phyloP scores from a whole-genome alignment of 1,140 invertebrate genomes.

The Drosophila aff. region DNA sequence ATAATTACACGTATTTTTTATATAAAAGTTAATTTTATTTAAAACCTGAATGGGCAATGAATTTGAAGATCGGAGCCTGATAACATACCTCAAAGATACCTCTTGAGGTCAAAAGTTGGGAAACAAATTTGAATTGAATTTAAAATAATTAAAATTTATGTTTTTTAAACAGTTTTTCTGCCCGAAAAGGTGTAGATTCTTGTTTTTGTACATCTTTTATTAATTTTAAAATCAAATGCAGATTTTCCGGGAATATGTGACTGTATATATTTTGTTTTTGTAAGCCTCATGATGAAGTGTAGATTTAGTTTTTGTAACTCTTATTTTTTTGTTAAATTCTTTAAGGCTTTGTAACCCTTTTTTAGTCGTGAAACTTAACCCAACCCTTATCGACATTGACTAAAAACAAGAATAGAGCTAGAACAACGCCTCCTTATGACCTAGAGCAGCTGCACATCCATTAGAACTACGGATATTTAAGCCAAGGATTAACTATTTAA shows the following conservation, averaged over 20 bases:
- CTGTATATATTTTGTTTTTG: background rate
- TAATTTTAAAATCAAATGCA: background rate
- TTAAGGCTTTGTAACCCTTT: no score
- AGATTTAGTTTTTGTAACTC: background rate
- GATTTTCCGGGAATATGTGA: background rate
- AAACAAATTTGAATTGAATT: no score
- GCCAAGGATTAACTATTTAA: slow-evolving; percentile 41
- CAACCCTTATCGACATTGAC: slow-evolving; percentile 29
- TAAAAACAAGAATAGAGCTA: slow-evolving; percentile 43
- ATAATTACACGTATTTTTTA: background rate
- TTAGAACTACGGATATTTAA: slow-evolving; percentile 2
- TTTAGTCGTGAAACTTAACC: slow-evolving; percentile 9
- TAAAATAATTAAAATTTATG: background rate
- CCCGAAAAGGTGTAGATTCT: no score
- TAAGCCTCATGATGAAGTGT: background rate
- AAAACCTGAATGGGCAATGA: background rate
- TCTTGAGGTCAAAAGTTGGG: background rate
- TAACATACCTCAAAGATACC: background rate
- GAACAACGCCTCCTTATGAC: background rate
- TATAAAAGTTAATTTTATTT: background rate
- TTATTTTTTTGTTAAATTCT: no score
- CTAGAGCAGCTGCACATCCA: background rate
- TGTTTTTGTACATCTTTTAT: no score
- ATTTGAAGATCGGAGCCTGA: background rate
- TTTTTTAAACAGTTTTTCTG: background rate